These are phyloP conservation scores for Florisuga fusca DNA, from an alignment of 2,797 vertebrate genomes.

Conservation along the genomic window DNA sequence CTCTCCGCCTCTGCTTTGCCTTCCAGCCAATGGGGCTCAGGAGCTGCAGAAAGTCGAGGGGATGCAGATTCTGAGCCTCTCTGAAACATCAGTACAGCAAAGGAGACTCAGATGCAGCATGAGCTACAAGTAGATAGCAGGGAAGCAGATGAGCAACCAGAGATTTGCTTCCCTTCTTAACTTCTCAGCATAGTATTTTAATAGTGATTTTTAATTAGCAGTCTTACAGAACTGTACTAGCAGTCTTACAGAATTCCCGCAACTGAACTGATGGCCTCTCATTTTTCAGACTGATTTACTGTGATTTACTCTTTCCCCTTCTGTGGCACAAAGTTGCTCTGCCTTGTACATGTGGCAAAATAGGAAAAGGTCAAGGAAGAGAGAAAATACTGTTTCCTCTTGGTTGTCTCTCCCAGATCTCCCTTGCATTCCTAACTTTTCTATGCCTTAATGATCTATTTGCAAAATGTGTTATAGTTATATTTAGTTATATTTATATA, in stretches of 20 bases:
- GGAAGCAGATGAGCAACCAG: background rate
- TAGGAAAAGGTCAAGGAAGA: background rate
- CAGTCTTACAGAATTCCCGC: background rate
- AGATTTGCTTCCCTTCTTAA: background rate
- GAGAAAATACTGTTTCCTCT: background rate
- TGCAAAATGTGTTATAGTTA: background rate
- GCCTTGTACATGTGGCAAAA: background rate
- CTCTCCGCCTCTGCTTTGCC: slow-evolving; percentile 69
- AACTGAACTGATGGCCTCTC: background rate
- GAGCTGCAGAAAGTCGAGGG: background rate
- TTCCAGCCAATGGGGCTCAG: slow-evolving; percentile 72
- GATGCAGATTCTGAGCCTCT: background rate
- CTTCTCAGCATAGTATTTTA: slow-evolving; percentile 5
- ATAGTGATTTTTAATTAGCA: background rate
- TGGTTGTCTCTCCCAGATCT: background rate
- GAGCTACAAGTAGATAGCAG: background rate
- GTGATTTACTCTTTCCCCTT: background rate
- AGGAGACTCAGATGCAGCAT: background rate
- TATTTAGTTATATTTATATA: too few relatives aligned
- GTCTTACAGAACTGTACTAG: background rate
- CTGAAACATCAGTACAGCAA: slow-evolving; percentile 1
- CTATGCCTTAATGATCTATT: background rate
- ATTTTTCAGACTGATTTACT: background rate
- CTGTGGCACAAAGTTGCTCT: background rate
- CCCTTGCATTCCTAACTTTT: background rate